Conservation (phyloP, 2,113 vertebrate genomes). For the Boleophthalmus pectinirostris region DNA sequence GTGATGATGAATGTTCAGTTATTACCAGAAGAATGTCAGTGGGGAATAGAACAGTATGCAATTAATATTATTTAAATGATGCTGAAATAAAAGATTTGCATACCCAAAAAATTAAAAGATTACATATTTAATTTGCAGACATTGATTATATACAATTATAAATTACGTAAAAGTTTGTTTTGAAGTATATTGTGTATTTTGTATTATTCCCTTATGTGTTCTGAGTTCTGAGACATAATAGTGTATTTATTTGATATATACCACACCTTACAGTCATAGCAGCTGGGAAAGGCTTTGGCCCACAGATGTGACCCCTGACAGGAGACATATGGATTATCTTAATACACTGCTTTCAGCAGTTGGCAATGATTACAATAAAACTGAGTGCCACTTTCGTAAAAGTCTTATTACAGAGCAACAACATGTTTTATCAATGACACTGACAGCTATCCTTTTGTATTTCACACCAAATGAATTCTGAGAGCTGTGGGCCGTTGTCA, state of each 20-base stretch:
- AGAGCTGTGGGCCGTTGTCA: slow-evolving; percentile 78
- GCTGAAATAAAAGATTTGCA: too few species aligned
- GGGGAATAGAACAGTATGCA: not conserved
- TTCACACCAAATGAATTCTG: slow-evolving; percentile 72
- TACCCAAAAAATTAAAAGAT: not conserved
- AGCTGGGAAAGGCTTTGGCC: not conserved
- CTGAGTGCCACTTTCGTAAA: slow-evolving; percentile 10
- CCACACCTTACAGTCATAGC: not conserved
- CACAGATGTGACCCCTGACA: not conserved
- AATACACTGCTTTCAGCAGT: slow-evolving; percentile 18
- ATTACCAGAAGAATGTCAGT: not conserved
- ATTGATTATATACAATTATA: not conserved
- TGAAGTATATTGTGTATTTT: too few species aligned
- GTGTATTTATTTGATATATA: not conserved
- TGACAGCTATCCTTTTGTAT: slow-evolving; percentile 62
- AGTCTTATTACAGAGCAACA: slow-evolving; percentile 32
- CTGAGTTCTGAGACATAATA: not conserved
- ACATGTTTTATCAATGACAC: slow-evolving; percentile 50
- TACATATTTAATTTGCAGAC: too few species aligned
- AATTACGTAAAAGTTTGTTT: not conserved
- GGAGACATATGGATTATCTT: not conserved
- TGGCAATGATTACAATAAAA: slow-evolving; percentile 7
- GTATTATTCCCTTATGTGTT: not conserved
- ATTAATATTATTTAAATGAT: not conserved
- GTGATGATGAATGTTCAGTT: not conserved